Base-by-base conservation (phyloP, 2,113 vertebrate genomes). In the Otus sunia region DNA sequence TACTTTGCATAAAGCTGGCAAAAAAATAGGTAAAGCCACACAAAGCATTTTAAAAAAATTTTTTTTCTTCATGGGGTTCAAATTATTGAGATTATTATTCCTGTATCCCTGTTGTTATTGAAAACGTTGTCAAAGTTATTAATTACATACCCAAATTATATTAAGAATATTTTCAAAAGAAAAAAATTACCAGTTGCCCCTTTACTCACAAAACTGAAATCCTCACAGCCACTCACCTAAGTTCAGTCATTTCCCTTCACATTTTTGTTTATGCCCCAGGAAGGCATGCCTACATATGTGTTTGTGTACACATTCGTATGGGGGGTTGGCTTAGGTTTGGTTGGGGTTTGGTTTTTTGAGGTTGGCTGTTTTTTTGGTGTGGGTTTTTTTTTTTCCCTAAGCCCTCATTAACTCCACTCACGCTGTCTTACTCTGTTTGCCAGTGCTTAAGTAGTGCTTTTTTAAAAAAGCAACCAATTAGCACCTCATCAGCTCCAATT, bases 401-500 rank as follows among this genome's bases (percentile, higher is more conserved):
- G 98, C 97, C 99, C 99, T 99, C 99, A 99, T 99, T 99, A 99
- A 99, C 99, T 99, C 98, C 92, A 98, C 99, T 99, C 99, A 98
- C 97, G 98, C 98, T 97, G 99, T 98, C 98, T 99, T 96, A 96
- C 98, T 97, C 92, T 92, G 98, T 98, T 98, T 98, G 98, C 98
- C 97, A 98, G 97, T 94, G 98, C 98, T 99, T 98, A 99, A 99
- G 99, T 97, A 98, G 97, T 96, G 97, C 97, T 98, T 98, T 96
- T 95, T 96, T 77, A 10, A 92, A 96, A 99, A 99, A 98, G 98
- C 98, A 98, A 99, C 99, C 99, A 99, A 99, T 99, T 99, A 99
- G 99, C 99, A 98, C 98, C 99, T 99, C 99, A 99, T 99, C 99
- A 99, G 99, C 99, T 99, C 99, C 99, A 99, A 99, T 99, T 99